phyloP scores from a whole-genome alignment of 1,140 invertebrate species.

The Musca vetustissima region DNA sequence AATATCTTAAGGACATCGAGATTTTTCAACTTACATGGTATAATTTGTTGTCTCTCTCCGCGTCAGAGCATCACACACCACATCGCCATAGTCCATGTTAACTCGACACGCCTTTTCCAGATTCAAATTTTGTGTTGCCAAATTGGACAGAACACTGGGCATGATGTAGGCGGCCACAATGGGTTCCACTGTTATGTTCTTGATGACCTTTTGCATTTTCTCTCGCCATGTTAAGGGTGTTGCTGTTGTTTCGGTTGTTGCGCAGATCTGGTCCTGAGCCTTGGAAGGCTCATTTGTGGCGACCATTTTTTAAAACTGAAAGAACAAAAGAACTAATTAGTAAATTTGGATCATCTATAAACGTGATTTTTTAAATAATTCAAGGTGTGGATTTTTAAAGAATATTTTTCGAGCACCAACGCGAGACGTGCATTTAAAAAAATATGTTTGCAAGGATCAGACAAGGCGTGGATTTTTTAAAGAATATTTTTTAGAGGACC shows the following conservation, averaged over 20 bases:
- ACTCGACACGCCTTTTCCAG: conserved; percentile 82
- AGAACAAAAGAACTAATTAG: neutral
- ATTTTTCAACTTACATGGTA: conserved; percentile 54
- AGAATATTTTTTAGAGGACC: too few relatives aligned
- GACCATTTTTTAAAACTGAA: neutral
- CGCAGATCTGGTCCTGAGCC: neutral
- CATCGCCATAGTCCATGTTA: conserved; percentile 70
- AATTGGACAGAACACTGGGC: conserved; percentile 73
- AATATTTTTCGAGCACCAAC: too few relatives aligned
- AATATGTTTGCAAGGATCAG: too few relatives aligned
- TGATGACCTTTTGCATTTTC: conserved; percentile 60
- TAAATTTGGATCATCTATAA: too few relatives aligned
- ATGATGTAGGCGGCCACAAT: conserved; percentile 79
- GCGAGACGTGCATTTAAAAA: too few relatives aligned
- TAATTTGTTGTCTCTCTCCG: conserved; percentile 70
- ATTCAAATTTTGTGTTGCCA: conserved; percentile 79
- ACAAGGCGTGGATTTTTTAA: too few relatives aligned
- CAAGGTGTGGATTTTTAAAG: too few relatives aligned
- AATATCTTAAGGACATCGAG: neutral
- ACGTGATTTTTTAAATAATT: too few relatives aligned
- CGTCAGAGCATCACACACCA: conserved; percentile 72
- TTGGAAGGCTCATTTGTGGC: neutral
- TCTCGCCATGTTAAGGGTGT: conserved; percentile 57
- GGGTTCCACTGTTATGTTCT: conserved; percentile 77
- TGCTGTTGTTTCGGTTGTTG: neutral